Evolutionary conservation across 2,888 invertebrate species (phyloP).

Genomic region (Flabesymbios commensalis): DNA sequence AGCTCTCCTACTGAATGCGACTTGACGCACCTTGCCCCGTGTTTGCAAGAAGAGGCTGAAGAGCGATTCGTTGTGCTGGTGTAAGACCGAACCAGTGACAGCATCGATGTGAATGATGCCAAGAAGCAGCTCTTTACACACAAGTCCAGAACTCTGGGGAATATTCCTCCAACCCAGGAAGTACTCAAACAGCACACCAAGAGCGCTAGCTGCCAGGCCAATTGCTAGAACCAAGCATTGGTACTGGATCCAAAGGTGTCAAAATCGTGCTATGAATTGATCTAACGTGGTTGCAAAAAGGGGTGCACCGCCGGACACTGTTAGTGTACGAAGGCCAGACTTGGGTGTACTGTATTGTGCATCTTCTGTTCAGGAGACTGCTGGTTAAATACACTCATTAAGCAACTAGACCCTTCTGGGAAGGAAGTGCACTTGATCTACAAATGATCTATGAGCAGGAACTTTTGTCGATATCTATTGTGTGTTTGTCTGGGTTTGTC

Average conservation of each 20-base stretch:
- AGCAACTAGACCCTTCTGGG: too few species aligned
- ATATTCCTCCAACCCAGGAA: slow-evolving; percentile 10
- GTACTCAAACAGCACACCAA: not conserved
- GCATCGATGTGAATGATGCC: too few species aligned
- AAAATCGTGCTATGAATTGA: not conserved
- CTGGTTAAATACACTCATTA: too few species aligned
- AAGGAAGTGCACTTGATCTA: too few species aligned
- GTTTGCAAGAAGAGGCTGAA: not conserved
- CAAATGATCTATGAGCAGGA: too few species aligned
- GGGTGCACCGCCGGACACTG: not conserved
- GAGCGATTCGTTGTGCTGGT: slow-evolving; percentile 12
- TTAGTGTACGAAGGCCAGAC: not conserved
- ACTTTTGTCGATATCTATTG: too few species aligned
- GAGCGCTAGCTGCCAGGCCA: not conserved
- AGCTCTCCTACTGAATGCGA: not conserved
- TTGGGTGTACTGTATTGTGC: not conserved
- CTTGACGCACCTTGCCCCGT: too few species aligned
- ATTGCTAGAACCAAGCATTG: too few species aligned
- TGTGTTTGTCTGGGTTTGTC: too few species aligned
- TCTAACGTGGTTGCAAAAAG: not conserved
- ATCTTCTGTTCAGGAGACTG: not conserved
- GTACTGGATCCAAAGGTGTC: too few species aligned
- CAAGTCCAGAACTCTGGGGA: slow-evolving; percentile 2
- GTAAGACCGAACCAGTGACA: slow-evolving; percentile 2
- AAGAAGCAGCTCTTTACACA: too few species aligned